Evolutionary conservation across 2,113 vertebrate species (phyloP).

Genomic region (Leptosomus discolor): DNA sequence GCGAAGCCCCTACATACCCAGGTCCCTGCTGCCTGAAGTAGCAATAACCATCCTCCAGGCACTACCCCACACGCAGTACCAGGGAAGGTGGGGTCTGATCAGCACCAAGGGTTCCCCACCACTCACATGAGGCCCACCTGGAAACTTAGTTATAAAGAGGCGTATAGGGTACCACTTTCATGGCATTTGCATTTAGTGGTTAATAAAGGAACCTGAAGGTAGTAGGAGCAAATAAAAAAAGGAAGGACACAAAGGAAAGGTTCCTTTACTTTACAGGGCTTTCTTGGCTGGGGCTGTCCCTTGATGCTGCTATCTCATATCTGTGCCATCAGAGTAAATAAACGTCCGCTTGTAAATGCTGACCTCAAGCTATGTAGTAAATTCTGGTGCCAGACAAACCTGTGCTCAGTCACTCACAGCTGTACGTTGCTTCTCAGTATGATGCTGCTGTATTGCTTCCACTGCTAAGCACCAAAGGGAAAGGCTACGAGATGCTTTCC

Average conservation of each 20-base stretch:
- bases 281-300: neutral
- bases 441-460: neutral
- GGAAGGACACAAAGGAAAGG: accelerated
- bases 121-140: neutral
- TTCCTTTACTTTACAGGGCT: neutral
- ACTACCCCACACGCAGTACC: accelerated
- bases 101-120: neutral
- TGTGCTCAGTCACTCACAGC: accelerated
- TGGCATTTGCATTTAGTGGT: neutral
- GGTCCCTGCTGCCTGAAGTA: neutral
- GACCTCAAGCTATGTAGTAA: neutral
- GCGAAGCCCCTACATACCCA: neutral
- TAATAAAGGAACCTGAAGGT: neutral
- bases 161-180: neutral
- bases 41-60: neutral
- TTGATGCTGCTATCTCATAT: neutral
- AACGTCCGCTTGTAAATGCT: neutral
- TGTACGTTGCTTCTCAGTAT: accelerated
- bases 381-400: neutral
- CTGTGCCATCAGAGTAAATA: neutral
- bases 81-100: neutral
- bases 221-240: neutral
- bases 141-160: neutral
- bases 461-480: neutral
- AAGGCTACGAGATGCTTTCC: neutral